A percentile compares a stretch with the other conserved stretches of the same genome.
Conservation (phyloP, 2,888 invertebrate species). For the Peribatodes rhomboidaria region DNA sequence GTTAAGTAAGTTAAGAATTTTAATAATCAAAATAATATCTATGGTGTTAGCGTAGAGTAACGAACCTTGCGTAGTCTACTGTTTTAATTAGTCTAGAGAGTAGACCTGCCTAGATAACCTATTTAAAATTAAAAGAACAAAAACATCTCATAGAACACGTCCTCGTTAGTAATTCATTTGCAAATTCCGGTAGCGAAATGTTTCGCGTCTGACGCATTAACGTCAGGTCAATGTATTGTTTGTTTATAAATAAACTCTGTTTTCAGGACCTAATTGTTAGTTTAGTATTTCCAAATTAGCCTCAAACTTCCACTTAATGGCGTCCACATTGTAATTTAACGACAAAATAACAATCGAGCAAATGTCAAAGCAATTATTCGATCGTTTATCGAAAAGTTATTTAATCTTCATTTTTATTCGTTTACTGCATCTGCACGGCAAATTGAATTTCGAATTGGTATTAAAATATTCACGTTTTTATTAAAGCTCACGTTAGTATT, state of each 20-base stretch:
- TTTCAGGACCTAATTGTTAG: constrained; percentile 18
- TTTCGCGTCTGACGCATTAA: constrained; percentile 62
- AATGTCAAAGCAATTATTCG: constrained; percentile 16
- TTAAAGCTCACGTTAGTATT: constrained; percentile 41
- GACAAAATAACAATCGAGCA: neutral
- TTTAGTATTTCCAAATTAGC: neutral
- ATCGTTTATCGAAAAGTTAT: neutral
- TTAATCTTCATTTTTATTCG: constrained; percentile 7
- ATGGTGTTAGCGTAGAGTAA: no score
- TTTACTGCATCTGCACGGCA: constrained; percentile 15
- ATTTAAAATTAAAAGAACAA: neutral
- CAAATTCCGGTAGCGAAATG: constrained; percentile 70
- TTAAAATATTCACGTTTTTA: constrained; percentile 40
- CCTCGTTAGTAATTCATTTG: constrained; percentile 65
- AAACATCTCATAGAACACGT: constrained; percentile 19
- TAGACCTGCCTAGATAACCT: neutral
- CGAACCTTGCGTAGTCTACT: no score
- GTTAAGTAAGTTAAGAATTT: no score
- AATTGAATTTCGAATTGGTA: constrained; percentile 43
- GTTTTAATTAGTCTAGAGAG: no score
- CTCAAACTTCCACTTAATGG: neutral
- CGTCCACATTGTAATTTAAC: neutral
- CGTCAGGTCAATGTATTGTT: constrained; percentile 73
- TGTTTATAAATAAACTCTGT: constrained; percentile 61
- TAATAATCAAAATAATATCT: no score